Evolutionary conservation across 2,797 vertebrate species (phyloP).

Genomic region (Chloroceryle inda): DNA sequence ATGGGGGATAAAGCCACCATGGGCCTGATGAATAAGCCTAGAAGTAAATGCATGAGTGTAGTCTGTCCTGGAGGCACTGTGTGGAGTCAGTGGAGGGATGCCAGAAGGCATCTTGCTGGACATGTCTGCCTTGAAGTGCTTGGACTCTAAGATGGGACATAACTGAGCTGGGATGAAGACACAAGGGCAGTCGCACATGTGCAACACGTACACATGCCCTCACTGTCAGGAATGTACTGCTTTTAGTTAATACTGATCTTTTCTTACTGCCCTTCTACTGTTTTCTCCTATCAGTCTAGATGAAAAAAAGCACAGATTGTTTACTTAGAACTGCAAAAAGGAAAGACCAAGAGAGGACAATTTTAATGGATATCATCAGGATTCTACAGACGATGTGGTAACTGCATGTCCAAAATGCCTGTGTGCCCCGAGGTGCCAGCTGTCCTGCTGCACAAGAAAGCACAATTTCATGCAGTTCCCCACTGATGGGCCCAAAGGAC

Average conservation of each 20-base stretch:
- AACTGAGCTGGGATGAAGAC: not conserved
- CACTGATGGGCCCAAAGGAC: not conserved
- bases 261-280: not conserved
- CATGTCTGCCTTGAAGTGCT: not conserved
- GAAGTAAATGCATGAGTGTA: not conserved
- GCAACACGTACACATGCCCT: not conserved
- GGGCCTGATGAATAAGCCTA: not conserved
- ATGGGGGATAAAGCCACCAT: not conserved
- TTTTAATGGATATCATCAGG: not conserved
- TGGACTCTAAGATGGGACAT: not conserved
- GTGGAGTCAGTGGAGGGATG: not conserved
- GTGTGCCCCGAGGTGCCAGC: accelerated
- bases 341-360: not conserved
- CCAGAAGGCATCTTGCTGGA: not conserved
- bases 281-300: not conserved
- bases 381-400: not conserved
- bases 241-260: not conserved
- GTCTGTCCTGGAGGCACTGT: not conserved
- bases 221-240: not conserved
- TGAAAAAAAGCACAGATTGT: not conserved
- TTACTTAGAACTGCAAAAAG: not conserved
- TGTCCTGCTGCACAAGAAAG: not conserved
- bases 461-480: not conserved
- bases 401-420: not conserved
- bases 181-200: accelerated